phyloP scores from a whole-genome alignment of 2,797 vertebrate species.

The Dendrocincla fuliginosa region DNA sequence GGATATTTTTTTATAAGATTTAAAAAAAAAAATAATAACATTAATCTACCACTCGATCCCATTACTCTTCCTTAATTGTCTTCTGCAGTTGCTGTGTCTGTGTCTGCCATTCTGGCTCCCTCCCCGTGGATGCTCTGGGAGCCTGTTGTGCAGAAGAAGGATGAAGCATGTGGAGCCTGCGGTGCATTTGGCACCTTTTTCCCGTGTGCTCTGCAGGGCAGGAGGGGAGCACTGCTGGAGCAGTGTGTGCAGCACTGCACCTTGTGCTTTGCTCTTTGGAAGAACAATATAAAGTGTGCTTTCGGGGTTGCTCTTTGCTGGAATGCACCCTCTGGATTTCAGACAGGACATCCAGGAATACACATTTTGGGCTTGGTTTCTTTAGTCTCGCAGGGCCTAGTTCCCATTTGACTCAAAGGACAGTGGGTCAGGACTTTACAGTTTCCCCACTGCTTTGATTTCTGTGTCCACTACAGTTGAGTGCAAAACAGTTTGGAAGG shows the following conservation, averaged over 20 bases:
- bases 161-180: fast-evolving
- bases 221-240: background rate
- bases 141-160: background rate
- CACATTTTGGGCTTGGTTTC: background rate
- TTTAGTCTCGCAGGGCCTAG: background rate
- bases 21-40: background rate
- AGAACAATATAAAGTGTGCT: background rate
- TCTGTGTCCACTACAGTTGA: background rate
- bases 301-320: background rate
- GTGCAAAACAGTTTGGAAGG: background rate
- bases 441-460: background rate
- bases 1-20: conserved; percentile 11
- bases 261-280: background rate
- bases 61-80: conserved; percentile 26
- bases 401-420: background rate
- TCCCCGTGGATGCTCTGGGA: background rate
- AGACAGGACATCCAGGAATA: background rate
- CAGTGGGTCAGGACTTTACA: background rate
- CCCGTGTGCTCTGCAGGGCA: background rate
- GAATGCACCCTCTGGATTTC: background rate
- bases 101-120: background rate
- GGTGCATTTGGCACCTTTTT: background rate
- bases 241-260: background rate
- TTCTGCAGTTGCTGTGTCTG: conserved; percentile 4
- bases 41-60: background rate